phyloP scores from a whole-genome alignment of 1,140 invertebrate species.

The Steinernema feltiae region DNA sequence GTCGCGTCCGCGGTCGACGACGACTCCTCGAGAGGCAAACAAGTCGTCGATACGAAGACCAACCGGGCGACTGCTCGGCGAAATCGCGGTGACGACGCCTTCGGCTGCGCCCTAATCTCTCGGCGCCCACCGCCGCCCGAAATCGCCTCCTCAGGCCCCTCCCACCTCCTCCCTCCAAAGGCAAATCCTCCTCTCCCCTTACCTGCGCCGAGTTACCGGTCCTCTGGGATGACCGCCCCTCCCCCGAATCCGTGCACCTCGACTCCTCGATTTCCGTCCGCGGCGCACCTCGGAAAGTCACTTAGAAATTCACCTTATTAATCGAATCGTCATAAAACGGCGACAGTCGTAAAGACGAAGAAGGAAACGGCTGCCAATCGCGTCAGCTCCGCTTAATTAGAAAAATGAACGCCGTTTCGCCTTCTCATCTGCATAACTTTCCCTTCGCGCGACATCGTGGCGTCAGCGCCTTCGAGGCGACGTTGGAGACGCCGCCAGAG shows the following conservation, averaged over 20 bases:
- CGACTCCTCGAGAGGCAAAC: slow-evolving; percentile 5
- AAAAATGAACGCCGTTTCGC: not conserved
- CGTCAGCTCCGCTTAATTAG: not conserved
- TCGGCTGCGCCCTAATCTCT: slow-evolving; percentile 13
- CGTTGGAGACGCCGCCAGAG: not conserved
- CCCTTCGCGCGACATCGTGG: not conserved
- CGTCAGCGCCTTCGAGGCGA: not conserved
- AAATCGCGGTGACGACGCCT: slow-evolving; percentile 11
- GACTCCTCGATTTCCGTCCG: no score
- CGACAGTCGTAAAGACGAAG: not conserved
- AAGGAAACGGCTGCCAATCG: not conserved
- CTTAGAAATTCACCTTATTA: not conserved
- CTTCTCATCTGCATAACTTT: not conserved
- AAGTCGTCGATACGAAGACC: not conserved
- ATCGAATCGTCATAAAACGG: not conserved
- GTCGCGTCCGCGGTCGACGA: not conserved
- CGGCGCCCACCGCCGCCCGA: slow-evolving; percentile 8
- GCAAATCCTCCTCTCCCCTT: not conserved
- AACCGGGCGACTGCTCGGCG: not conserved
- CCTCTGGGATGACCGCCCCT: no score
- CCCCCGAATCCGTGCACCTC: no score
- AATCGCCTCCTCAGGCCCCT: not conserved
- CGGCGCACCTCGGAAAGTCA: not conserved
- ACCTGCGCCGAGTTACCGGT: not conserved
- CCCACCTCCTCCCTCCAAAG: not conserved